phyloP scores from a whole-genome alignment of 2,113 vertebrate genomes.

The Mirounga angustirostris region DNA sequence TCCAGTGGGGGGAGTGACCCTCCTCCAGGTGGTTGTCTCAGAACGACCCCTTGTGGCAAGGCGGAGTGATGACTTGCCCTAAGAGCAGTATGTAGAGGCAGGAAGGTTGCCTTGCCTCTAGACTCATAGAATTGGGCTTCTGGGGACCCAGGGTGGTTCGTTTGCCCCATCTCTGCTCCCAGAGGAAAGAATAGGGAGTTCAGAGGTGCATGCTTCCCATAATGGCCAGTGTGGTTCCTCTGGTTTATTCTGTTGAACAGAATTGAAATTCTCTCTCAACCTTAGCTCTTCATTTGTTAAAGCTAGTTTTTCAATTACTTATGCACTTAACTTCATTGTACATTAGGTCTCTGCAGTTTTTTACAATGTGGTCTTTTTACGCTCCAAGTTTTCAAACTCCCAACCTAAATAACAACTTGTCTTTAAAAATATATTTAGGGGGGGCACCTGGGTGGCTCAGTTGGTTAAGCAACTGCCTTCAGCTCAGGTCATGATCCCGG shows the following conservation, averaged over 20 bases:
- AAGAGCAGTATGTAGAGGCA: too few species aligned
- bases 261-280: neutral
- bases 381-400: neutral
- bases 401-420: neutral
- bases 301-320: neutral
- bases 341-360: neutral
- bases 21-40: neutral
- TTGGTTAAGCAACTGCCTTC: too few species aligned
- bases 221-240: neutral
- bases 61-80: too few species aligned
- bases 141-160: neutral
- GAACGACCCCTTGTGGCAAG: neutral
- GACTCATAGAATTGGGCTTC: neutral
- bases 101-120: neutral
- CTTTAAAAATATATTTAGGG: neutral
- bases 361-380: neutral
- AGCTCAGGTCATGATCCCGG: too few species aligned
- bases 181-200: neutral
- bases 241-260: neutral
- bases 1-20: neutral
- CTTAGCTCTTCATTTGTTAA: neutral
- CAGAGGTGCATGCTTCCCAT: neutral
- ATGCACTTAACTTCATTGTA: neutral
- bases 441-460: too few species aligned
- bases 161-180: neutral